Evolutionary conservation across 2,797 vertebrate species (phyloP), one percentile per base, ranked within the genome.

Genomic region (Limnodromus scolopaceus): DNA sequence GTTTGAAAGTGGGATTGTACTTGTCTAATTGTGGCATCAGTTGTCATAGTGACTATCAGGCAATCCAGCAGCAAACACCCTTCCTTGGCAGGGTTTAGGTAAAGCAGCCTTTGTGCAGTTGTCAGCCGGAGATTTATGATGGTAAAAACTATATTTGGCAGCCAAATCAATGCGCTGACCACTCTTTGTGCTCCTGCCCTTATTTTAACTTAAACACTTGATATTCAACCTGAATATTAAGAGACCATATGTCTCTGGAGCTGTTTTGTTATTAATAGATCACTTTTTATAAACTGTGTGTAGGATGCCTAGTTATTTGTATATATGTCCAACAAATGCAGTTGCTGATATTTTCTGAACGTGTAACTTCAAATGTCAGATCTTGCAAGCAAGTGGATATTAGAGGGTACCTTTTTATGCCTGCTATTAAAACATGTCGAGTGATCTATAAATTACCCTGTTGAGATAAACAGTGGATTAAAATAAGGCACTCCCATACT

Each of bases 31-130:
- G 99, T 99, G 98, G 98, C 97, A 98, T 98, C 98, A 95, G 99
- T 99, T 99, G 99, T 98, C 99, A 99, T 99, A 98, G 99, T 97
- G 97, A 99, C 98, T 99, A 99, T 99, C 99, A 97, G 98, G 98
- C 98, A 98, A 99, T 99, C 98, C 91, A 97, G 97, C 98, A 98
- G 98, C 98, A 99, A 99, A 99, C 98, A 98, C 98, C 98, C 98
- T 98, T 98, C 98, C 98, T 99, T 99, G 99, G 98, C 98, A 98
- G 98, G 98, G 97, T 99, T 99, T 98, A 98, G 98, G 98, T 98
- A 98, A 99, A 99, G 98, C 95, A 98, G 98, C 98, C 98, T 98
- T 98, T 99, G 98, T 99, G 98, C 98, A 98, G 98, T 99, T 99
- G 99, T 99, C 99, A 99, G 98, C 98, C 98, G 61, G 98, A 99